Evolutionary conservation across 2,113 vertebrate species (phyloP).

Genomic region (Callospermophilus lateralis): DNA sequence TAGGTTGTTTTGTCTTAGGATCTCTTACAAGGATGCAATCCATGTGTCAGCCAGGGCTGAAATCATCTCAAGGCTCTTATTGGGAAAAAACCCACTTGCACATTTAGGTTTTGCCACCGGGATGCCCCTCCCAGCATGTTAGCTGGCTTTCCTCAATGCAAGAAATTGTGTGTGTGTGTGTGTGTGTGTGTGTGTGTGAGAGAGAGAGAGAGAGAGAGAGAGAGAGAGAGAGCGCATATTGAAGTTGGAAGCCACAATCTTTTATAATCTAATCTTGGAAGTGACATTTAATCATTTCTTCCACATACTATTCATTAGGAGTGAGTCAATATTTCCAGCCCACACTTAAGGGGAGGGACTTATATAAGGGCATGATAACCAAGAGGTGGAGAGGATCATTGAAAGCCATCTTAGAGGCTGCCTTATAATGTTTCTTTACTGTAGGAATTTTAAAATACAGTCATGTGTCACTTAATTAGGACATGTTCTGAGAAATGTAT

Average conservation of each 20-base stretch:
- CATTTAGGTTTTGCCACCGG: background rate
- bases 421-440: background rate
- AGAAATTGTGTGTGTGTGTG: background rate
- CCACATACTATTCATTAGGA: background rate
- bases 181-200: no score
- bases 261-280: conserved; percentile 31
- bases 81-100: background rate
- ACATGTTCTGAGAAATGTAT: background rate
- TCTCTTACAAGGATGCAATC: background rate
- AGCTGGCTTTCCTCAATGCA: background rate
- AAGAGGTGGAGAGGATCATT: background rate
- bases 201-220: no score
- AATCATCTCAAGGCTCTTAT: background rate
- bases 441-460: background rate
- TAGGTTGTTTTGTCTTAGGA: background rate
- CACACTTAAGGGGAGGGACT: background rate
- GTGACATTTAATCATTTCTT: background rate
- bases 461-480: background rate
- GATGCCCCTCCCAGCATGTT: background rate
- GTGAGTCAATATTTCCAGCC: background rate
- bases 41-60: background rate
- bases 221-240: background rate
- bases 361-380: background rate
- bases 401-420: background rate
- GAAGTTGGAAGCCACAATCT: background rate